Conservation (phyloP, 2,888 invertebrate genomes). For the Trachelus troglodyta region DNA sequence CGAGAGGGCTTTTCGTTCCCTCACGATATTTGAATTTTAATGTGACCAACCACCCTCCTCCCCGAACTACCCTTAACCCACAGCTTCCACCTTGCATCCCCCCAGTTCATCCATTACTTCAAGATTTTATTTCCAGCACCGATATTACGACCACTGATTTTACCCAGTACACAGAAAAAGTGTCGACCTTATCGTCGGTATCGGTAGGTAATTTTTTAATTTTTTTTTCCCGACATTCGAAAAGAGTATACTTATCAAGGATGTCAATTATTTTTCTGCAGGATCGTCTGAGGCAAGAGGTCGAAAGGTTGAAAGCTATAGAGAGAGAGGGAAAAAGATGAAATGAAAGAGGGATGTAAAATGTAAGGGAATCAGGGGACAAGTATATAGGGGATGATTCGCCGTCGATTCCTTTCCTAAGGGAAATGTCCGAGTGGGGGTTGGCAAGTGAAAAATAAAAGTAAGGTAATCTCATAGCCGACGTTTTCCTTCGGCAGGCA, state of each 20-base stretch:
- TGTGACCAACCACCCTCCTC: slow-evolving; percentile 29
- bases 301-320: background rate
- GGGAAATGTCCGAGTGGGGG: background rate
- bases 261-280: background rate
- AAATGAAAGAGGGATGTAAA: background rate
- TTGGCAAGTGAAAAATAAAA: background rate
- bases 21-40: slow-evolving; percentile 54
- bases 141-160: background rate
- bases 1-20: slow-evolving; percentile 36
- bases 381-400: background rate
- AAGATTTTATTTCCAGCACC: background rate
- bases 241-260: background rate
- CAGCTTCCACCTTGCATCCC: background rate
- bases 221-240: background rate
- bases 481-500: background rate
- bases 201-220: background rate
- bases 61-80: background rate
- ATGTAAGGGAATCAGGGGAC: background rate
- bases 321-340: no score
- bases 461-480: background rate
- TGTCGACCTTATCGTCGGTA: background rate
- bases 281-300: background rate
- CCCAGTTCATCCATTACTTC: background rate
- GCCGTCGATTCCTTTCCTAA: background rate
- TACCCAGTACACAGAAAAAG: background rate